Conservation (phyloP, 2,888 invertebrate species). For the Athrips mouffetella region DNA sequence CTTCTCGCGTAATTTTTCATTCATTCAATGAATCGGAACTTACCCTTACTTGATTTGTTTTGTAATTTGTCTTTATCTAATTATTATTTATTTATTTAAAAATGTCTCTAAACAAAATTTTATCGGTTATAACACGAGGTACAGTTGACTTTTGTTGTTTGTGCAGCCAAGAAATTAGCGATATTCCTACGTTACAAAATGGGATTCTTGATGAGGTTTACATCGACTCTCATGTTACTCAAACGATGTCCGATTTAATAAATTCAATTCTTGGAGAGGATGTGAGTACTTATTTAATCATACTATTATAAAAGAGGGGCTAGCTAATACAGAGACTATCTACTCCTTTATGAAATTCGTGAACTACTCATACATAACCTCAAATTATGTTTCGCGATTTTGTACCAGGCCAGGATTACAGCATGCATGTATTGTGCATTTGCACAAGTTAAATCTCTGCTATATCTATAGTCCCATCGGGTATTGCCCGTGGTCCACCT, state of each 20-base stretch:
- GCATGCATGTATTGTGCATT: too few species aligned
- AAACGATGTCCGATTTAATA: conserved; percentile 1
- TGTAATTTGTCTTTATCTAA: too few species aligned
- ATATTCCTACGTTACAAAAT: neutral
- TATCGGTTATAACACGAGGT: conserved; percentile 8
- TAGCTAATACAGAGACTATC: neutral
- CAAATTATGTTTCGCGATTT: too few species aligned
- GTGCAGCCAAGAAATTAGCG: conserved; percentile 4
- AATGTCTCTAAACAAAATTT: conserved; percentile 2
- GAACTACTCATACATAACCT: neutral
- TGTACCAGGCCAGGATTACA: too few species aligned
- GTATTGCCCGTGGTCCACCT: too few species aligned
- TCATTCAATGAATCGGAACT: too few species aligned
- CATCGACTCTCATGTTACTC: neutral
- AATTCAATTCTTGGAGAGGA: conserved; percentile 1
- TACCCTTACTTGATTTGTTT: too few species aligned
- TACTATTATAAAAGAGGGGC: too few species aligned
- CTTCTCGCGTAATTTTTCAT: too few species aligned
- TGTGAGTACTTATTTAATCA: conserved; percentile 5
- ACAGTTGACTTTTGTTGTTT: conserved; percentile 10
- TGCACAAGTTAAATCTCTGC: too few species aligned
- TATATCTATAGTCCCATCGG: too few species aligned
- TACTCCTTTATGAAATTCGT: neutral
- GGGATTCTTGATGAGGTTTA: neutral
- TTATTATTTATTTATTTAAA: too few species aligned